These are phyloP conservation scores for Urosaurus nigricauda DNA, from an alignment of 2,797 vertebrate genomes.

Conservation along the genomic window DNA sequence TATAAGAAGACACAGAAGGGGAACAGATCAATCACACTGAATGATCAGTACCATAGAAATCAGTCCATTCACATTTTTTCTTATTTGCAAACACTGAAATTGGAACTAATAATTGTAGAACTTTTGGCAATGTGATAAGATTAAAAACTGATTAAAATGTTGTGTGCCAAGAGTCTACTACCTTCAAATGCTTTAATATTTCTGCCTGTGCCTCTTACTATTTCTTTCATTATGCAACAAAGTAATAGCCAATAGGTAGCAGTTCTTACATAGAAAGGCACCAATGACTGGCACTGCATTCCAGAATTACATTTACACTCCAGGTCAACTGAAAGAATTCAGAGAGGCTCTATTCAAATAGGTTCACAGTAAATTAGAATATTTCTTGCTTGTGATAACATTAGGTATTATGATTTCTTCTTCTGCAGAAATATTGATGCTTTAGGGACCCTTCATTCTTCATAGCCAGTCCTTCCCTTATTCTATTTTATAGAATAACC, in stretches of 20 bases:
- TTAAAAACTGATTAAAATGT: conserved; percentile 32
- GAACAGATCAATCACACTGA: conserved; percentile 42
- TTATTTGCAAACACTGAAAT: not conserved
- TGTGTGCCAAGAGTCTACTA: conserved; percentile 37
- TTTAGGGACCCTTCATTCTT: conserved; percentile 23
- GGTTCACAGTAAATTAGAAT: conserved; percentile 41
- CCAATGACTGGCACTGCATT: not conserved
- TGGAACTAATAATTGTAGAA: conserved; percentile 6
- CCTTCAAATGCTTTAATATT: conserved; percentile 43
- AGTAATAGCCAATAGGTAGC: conserved; percentile 31
- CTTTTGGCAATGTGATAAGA: conserved; percentile 61
- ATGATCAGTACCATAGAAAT: conserved; percentile 53
- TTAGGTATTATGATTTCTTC: conserved; percentile 34
- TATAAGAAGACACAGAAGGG: conserved; percentile 8
- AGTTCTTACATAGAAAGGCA: conserved; percentile 46
- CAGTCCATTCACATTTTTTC: conserved; percentile 48
- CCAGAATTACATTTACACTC: conserved; percentile 32
- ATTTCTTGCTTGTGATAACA: conserved; percentile 24
- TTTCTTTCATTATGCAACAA: conserved; percentile 19
- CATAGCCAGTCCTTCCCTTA: conserved; percentile 52
- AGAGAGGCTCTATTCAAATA: conserved; percentile 53
- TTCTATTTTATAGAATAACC: conserved; percentile 56
- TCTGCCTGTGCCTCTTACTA: conserved; percentile 31
- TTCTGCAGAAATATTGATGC: conserved; percentile 33
- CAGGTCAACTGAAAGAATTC: not conserved